Evolutionary conservation across 2,888 invertebrate genomes (phyloP), one percentile per base, ranked within the genome.

Genomic region (Ptychoptera albimana): DNA sequence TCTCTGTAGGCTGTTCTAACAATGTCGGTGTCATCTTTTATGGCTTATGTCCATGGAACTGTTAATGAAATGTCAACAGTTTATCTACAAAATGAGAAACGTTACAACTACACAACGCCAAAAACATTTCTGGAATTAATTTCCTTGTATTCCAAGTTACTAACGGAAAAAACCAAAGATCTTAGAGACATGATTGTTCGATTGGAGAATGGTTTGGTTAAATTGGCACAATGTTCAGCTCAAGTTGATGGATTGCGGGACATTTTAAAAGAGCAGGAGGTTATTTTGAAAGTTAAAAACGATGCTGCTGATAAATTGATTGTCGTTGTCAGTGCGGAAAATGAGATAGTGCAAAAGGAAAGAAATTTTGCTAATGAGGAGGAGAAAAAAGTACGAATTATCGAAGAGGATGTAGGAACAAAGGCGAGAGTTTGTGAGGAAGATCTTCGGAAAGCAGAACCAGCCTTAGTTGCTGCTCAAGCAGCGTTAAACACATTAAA

Each of bases 71-170:
- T 88, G 72, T 92, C 92, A 1, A 71, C 75, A 40, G 66, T 74
- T 44, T 94, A 89, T 67, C 73, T 86, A 50, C 72, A 75, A 55
- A 92, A 89, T 60, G 94, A 96, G 58, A 78, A 79, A 47, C 74
- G 93, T 15, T 91, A 87, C 68, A 94, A 94, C 66, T 96, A 96
- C 66, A 94, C 94, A 8, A 96, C 94, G 2, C 96, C 96, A 0
- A 96, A 96, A 69, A 88, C 91, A n/a, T 96, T 94, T 70, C 70
- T 96, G 44, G 94, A 96, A 63, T 91, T 91, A 64, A 92, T 96
- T 52, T 77, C 82, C 37, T 69, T 94, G 23, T 96, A 80, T 59
- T 70, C 76, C 16, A 86, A 86, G 60, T 65, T 87, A 38, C 61
- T 86, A 46, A 73, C 68, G 15, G 77, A 75, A 52, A 84, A 82